Base-by-base conservation (phyloP, 2,797 vertebrate genomes). In the Merluccius polli region DNA sequence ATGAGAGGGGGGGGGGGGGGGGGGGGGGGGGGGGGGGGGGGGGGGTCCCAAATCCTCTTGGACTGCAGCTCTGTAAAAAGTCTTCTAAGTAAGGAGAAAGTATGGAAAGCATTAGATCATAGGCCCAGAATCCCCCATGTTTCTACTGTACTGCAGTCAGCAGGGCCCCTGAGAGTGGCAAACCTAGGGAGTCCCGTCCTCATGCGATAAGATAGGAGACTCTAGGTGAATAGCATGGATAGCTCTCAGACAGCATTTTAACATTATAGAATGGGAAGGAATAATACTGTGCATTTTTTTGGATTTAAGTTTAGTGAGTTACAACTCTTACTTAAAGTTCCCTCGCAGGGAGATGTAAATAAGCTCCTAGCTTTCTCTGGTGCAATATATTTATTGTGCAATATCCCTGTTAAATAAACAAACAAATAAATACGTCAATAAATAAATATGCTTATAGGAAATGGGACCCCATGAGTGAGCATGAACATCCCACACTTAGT, bases 31-130 rank as follows among this genome's bases (percentile, higher is more conserved):
- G 36, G 36, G 52, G 21, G 52, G 52, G 21, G 3, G 1, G 52
- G 52, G 44, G 44, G 44, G 0, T 7, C 18, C 74, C 67, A 83
- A 80, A 87, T 84, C 75, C 83, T 70, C 75, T 59, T 79, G 82
- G 81, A 75, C 65, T n/a, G 32, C 67, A 75, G 71, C 24, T 18
- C 75, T 80, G 77, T 80, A 77, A 82, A 78, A 80, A 59, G 52
- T 59, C 33, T 68, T 79, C 82, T 84, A 86, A 73, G 77, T 27
- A 87, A 83, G 86, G 77, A 82, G 80, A 71, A 86, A 83, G 81
- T 77, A 80, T 86, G 86, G 89, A 92, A 92, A 89, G 70, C 84
- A 83, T 90, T 87, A 87, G 80, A 81, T 88, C 83, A 87, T 88
- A n/a, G 72, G 75, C 73, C 69, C 73, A 73, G 73, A 76, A 80